These are phyloP conservation scores for Lepidochrysops patricia DNA, from an alignment of 2,888 invertebrate genomes.

Conservation along the genomic window DNA sequence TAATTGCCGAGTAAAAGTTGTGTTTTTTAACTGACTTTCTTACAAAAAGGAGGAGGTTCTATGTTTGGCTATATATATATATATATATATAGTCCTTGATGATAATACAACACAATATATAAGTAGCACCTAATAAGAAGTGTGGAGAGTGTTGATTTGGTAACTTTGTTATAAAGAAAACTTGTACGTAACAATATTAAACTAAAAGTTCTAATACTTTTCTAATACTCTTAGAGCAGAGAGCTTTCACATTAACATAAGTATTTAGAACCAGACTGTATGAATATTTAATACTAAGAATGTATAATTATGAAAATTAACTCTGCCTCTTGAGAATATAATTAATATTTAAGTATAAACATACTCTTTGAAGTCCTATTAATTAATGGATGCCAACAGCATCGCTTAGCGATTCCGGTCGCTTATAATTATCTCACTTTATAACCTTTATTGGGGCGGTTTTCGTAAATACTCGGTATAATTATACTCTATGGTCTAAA, in stretches of 20 bases:
- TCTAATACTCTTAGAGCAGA: neutral
- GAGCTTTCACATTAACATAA: neutral
- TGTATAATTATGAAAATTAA: neutral
- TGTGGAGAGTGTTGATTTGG: no score
- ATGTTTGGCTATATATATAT: no score
- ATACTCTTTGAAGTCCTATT: neutral
- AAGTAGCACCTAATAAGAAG: no score
- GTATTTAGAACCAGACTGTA: neutral
- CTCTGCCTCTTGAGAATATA: neutral
- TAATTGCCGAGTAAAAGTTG: no score
- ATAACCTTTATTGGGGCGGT: neutral
- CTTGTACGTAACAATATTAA: neutral
- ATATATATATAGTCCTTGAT: no score
- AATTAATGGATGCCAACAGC: neutral
- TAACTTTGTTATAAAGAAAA: neutral
- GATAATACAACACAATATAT: no score
- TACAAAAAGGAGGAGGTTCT: no score
- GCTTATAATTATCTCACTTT: neutral
- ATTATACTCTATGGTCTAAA: neutral
- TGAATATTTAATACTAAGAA: neutral
- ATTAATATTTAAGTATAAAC: neutral
- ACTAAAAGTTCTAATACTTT: neutral
- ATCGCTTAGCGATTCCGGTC: neutral
- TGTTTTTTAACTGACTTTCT: no score
- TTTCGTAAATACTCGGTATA: neutral